Evolutionary conservation across 2,113 vertebrate genomes (phyloP), one percentile per base, ranked within the genome.

Genomic region (Grammomys surdaster): DNA sequence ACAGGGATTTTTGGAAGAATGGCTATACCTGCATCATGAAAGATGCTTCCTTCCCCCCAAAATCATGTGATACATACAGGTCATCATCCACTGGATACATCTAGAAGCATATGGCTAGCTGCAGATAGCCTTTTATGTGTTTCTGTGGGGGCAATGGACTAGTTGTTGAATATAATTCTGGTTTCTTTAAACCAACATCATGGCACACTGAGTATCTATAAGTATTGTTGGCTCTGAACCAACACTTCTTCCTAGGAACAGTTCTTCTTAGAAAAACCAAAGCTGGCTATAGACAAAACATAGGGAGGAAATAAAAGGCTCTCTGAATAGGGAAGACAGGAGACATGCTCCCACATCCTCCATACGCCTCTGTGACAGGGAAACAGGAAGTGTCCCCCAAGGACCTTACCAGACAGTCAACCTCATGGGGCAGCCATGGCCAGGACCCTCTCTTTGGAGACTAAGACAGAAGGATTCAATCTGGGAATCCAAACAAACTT

Each of bases 321-420:
- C 93, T 97, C 97, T 97, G 98, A 97, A 98, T 97, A 94, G 97
- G 97, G 97, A 98, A 97, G 96, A 88, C 96, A 93, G 96, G 90
- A 97, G 96, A 98, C 90, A 60, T 93, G 97, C 92, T 88, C 85
- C 93, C 69, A 97, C 98, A 98, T 98, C 98, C 98, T 98, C 96
- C 95, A 72, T 97, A 97, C 67, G 87, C 97, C 88, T 98, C 96
- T 98, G 96, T 98, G 97, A 97, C 84, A 94, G 96, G 96, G 96
- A 98, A 98, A 98, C 98, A 98, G 98, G 98, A 98, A 98, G 97
- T 96, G 97, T 98, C 98, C 97, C 98, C 97, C 97, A 98, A 98
- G 98, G 97, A 98, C 93, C 97, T 98, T 96, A 96, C 60, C 91
- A 96, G 96, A 97, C 96, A 95, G 92, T 84, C 96, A 91, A 95